Percentiles rank a stretch among this genome's conserved stretches.
phyloP scores from a whole-genome alignment of 2,888 invertebrate genomes.

The Eupithecia tripunctaria region DNA sequence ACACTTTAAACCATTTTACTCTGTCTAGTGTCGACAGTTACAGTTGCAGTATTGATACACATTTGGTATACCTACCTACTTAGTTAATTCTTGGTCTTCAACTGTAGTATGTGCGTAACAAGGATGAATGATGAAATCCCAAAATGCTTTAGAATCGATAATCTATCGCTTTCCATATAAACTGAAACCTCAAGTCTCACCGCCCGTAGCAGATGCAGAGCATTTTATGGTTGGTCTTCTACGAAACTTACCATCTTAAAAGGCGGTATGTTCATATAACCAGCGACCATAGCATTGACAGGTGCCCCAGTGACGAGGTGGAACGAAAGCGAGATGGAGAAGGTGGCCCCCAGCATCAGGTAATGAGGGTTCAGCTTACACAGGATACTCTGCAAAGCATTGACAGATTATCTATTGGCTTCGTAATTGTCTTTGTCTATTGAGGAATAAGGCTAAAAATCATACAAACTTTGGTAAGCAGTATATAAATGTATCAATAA shows the following conservation, averaged over 20 bases:
- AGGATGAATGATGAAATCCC: no score
- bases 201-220: neutral
- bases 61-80: no score
- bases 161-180: neutral
- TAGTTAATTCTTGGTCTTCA: no score
- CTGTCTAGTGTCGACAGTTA: no score
- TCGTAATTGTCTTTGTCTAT: no score
- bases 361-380: slow-evolving; percentile 65
- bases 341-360: slow-evolving; percentile 66
- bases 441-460: no score
- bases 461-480: no score
- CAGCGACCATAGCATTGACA: slow-evolving; percentile 65
- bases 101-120: no score
- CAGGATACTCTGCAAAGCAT: slow-evolving; percentile 55
- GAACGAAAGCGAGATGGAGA: slow-evolving; percentile 64
- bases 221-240: neutral
- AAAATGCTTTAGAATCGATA: neutral
- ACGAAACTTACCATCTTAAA: slow-evolving; percentile 62
- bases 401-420: no score
- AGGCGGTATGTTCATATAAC: slow-evolving; percentile 67
- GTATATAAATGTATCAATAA: no score
- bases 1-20: no score
- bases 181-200: neutral
- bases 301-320: slow-evolving; percentile 65
- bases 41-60: no score